phyloP scores from a whole-genome alignment of 1,140 invertebrate genomes.

The Drosophila biarmipes region DNA sequence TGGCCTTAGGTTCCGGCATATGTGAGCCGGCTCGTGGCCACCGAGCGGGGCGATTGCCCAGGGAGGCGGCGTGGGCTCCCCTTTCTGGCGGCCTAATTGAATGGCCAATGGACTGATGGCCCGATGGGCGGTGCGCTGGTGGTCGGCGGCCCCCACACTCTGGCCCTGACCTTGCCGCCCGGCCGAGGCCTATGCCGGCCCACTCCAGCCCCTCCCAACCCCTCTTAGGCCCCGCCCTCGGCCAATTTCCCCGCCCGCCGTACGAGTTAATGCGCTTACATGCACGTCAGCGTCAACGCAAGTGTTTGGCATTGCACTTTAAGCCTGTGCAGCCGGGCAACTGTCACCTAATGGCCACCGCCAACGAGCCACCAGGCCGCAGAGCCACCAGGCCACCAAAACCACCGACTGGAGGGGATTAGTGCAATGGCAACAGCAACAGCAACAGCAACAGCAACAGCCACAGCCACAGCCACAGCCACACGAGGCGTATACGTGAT shows the following conservation, averaged over 20 bases:
- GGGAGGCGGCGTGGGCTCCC: not conserved
- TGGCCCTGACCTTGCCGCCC: conserved; percentile 38
- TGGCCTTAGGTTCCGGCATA: not conserved
- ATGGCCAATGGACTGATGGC: conserved; percentile 35
- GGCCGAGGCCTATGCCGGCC: not conserved
- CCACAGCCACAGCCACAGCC: conserved; percentile 42
- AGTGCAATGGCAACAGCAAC: conserved; percentile 31
- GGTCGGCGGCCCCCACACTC: not conserved
- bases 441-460: conserved; percentile 17
- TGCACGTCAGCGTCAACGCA: conserved; percentile 54
- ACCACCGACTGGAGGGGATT: conserved; percentile 43
- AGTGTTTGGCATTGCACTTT: conserved; percentile 77
- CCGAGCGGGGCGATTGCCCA: not conserved
- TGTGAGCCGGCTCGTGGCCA: conserved; percentile 16
- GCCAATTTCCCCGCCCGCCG: conserved; percentile 17
- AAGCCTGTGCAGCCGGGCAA: conserved; percentile 64
- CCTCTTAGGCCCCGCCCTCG: not conserved
- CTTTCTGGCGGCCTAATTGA: conserved; percentile 25
- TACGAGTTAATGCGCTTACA: conserved; percentile 74
- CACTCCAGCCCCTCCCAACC: not conserved
- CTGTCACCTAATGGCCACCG: conserved; percentile 69
- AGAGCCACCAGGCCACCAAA: not conserved
- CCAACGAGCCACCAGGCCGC: conserved; percentile 9
- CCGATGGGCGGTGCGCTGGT: not conserved
- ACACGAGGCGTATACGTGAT: conserved; percentile 44